Evolutionary conservation across 92 coral and sea anemone genomes (phyloP), one percentile per base, ranked within the genome.

Genomic region (Porites rus): DNA sequence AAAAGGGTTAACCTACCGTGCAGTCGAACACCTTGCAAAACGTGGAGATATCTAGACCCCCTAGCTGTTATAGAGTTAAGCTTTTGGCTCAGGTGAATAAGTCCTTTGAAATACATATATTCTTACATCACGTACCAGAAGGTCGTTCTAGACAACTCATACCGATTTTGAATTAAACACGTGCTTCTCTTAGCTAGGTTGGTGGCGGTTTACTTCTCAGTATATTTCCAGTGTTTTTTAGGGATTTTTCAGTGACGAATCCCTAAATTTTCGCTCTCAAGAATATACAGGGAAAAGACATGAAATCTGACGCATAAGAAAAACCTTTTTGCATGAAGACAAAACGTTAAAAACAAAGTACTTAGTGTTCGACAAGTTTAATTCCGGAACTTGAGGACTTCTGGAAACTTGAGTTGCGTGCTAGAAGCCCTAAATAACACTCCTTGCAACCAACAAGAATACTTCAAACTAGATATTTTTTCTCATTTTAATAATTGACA

Each of bases 31-130:
- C 61, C 16, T 10, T 56, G 16, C 61, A 10, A 56, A 52, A 81
- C 69, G 86, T 81, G 69, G 52, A 71, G 59, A 51, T n/a, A 81
- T 81, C 59, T 66, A 22, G 52, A 69, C 77, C 69, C 77, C 86
- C 60, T 38, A 43, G 69, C 31, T 17, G 21, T 58, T 24, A 69
- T n/a, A 16, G 7, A 52, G 10, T 51, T 53, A 19, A 52, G 21
- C 38, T 17, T 17, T 19, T 25, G 59, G 24, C 58, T 18, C 19
- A 31, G 22, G 69, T 61, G 31, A n/a, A 14, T 14, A 6, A 51
- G 17, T 38, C 46, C 6, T 38, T 38, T 38, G 4, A 38, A 38
- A 38, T 4, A 38, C 46, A 67, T 28, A n/a, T 62, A 12, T 14
- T 61, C 11, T 60, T 18, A n/a, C 81, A 60, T 77, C 58, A 60